phyloP scores from a whole-genome alignment of 2,888 invertebrate genomes.

The Cerastis leucographa region DNA sequence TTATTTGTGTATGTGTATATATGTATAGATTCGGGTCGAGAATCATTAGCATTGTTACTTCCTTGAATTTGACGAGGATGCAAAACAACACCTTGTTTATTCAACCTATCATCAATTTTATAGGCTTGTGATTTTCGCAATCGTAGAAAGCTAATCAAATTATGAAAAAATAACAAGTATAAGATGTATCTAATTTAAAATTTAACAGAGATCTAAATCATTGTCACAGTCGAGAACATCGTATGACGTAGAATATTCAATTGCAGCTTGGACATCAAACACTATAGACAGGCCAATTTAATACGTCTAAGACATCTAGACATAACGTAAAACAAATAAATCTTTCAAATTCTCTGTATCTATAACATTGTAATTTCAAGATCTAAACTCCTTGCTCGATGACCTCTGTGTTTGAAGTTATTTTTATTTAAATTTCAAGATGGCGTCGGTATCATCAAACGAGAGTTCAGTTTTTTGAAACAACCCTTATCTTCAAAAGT shows the following conservation, averaged over 20 bases:
- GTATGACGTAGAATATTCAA: constrained; percentile 11
- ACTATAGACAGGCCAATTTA: constrained; percentile 1
- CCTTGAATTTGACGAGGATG: no score
- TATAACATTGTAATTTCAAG: neutral
- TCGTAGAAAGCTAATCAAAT: neutral
- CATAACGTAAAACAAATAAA: constrained; percentile 1
- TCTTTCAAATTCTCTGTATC: neutral
- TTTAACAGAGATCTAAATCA: neutral
- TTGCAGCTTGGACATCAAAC: neutral
- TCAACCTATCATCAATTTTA: neutral
- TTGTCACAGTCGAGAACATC: neutral
- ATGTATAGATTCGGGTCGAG: no score
- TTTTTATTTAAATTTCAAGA: constrained; percentile 11
- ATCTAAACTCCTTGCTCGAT: neutral
- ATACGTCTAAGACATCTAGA: constrained; percentile 7
- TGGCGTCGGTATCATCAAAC: neutral
- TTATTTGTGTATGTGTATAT: no score
- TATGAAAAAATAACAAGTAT: neutral
- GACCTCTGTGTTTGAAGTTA: neutral
- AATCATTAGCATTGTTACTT: no score
- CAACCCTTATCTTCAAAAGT: constrained; percentile 15
- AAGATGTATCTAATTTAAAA: neutral
- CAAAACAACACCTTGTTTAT: no score
- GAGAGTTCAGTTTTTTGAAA: constrained; percentile 17
- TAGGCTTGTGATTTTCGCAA: neutral